phyloP scores from a whole-genome alignment of 2,797 vertebrate species.

The Microtus obscurus region DNA sequence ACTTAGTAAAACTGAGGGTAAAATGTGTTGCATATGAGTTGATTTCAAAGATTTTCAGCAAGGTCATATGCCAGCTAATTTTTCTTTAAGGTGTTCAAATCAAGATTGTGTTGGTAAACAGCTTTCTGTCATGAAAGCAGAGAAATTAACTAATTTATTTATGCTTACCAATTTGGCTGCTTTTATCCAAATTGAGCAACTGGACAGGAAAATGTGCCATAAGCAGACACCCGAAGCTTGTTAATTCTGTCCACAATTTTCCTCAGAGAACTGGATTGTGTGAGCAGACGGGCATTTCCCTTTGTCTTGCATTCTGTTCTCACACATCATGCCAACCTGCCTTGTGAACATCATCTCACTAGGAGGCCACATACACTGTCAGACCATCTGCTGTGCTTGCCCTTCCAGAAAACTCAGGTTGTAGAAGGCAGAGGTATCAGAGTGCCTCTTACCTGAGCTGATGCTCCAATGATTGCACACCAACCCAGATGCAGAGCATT shows the following conservation, averaged over 20 bases:
- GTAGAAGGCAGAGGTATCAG: not conserved
- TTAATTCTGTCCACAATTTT: conserved; percentile 17
- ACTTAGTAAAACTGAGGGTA: not conserved
- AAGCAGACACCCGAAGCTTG: not conserved
- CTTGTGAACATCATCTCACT: conserved; percentile 45
- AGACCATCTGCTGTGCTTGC: conserved; percentile 65
- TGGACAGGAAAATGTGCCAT: conserved; percentile 35
- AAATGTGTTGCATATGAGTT: not conserved
- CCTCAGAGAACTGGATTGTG: conserved; percentile 14
- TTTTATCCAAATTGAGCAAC: conserved; percentile 31
- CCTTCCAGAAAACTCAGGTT: conserved; percentile 57
- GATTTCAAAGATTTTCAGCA: not conserved
- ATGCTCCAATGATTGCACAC: not conserved
- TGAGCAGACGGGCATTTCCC: not conserved
- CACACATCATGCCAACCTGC: conserved; percentile 31
- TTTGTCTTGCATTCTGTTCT: conserved; percentile 71
- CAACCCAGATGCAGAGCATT: not conserved
- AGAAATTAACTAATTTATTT: conserved; percentile 49
- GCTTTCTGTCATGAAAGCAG: conserved; percentile 19
- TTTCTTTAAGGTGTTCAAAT: not conserved
- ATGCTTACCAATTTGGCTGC: conserved; percentile 50
- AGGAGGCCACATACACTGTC: conserved; percentile 17
- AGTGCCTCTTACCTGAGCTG: not conserved
- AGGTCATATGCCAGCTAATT: not conserved
- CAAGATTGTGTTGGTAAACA: not conserved